phyloP scores from a whole-genome alignment of 2,888 invertebrate genomes.

The Andrena fulva region DNA sequence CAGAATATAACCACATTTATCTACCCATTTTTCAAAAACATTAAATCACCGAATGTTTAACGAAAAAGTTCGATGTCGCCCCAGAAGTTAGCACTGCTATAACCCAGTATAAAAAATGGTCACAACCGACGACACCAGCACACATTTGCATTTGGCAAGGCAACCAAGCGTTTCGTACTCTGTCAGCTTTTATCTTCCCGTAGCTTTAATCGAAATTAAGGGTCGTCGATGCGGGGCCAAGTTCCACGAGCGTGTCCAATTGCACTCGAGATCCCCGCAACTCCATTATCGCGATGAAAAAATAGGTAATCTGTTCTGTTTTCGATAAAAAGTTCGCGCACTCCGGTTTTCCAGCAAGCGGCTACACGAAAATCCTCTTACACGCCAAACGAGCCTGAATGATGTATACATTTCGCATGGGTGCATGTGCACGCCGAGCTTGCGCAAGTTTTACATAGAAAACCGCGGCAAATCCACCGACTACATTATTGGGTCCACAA shows the following conservation, averaged over 20 bases:
- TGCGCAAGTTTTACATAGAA: constrained; percentile 20
- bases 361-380: constrained; percentile 74
- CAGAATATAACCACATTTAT: too few relatives aligned
- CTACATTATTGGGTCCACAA: constrained; percentile 45
- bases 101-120: not conserved
- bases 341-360: constrained; percentile 69
- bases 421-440: constrained; percentile 8
- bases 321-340: constrained; percentile 70
- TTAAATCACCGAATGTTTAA: too few relatives aligned
- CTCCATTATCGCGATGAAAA: constrained; percentile 47
- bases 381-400: constrained; percentile 57
- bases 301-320: constrained; percentile 45
- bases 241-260: constrained; percentile 48
- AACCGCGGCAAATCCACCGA: constrained; percentile 42
- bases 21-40: too few relatives aligned
- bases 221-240: constrained; percentile 42
- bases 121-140: not conserved
- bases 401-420: constrained; percentile 45
- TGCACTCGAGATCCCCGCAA: constrained; percentile 46
- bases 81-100: too few relatives aligned
- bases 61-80: too few relatives aligned
- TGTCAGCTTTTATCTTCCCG: not conserved
- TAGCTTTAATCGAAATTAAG: constrained; percentile 53
- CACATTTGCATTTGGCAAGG: constrained; percentile 16
- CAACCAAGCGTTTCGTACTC: constrained; percentile 14